A percentile compares a stretch with the other conserved stretches of the same genome.
Conservation (phyloP, 2,888 invertebrate genomes). For the Netelia inedita region DNA sequence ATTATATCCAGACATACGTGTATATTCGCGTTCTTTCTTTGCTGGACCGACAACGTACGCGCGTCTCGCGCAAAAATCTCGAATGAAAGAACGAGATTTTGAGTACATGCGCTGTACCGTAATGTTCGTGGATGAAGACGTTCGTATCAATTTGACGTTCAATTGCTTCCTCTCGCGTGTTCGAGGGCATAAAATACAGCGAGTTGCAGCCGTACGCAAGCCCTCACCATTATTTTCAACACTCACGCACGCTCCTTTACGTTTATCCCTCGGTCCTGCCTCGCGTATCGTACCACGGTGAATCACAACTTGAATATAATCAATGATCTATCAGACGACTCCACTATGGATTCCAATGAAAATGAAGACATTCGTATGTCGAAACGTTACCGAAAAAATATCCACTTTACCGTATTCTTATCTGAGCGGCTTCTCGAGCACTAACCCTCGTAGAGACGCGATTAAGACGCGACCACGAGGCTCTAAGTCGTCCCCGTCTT, state of each 20-base stretch:
- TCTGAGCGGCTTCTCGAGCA: slow-evolving; percentile 50
- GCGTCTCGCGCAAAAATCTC: slow-evolving; percentile 30
- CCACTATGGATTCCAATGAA: slow-evolving; percentile 4
- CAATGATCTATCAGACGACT: slow-evolving; percentile 33
- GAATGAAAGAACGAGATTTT: slow-evolving; percentile 50
- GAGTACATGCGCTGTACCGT: not conserved
- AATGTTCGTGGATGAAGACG: slow-evolving; percentile 55
- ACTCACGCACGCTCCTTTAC: slow-evolving; percentile 12
- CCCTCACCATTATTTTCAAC: slow-evolving; percentile 30
- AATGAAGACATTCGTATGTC: slow-evolving; percentile 70
- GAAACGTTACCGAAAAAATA: slow-evolving; percentile 40
- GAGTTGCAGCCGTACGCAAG: slow-evolving; percentile 7
- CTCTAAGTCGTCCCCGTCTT: slow-evolving; percentile 49
- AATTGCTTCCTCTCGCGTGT: slow-evolving; percentile 48
- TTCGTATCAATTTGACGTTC: slow-evolving; percentile 62
- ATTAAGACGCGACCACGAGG: slow-evolving; percentile 30
- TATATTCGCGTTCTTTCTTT: slow-evolving; percentile 52
- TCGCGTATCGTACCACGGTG: slow-evolving; percentile 13
- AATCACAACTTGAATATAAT: slow-evolving; percentile 29
- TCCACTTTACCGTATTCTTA: slow-evolving; percentile 28
- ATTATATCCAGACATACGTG: slow-evolving; percentile 27
- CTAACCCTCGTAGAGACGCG: slow-evolving; percentile 39
- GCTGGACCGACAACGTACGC: not conserved
- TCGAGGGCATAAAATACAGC: slow-evolving; percentile 35
- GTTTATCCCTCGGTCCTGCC: slow-evolving; percentile 18